Evolutionary conservation across 2,113 vertebrate species (phyloP).

Genomic region (Tragelaphus scriptus): DNA sequence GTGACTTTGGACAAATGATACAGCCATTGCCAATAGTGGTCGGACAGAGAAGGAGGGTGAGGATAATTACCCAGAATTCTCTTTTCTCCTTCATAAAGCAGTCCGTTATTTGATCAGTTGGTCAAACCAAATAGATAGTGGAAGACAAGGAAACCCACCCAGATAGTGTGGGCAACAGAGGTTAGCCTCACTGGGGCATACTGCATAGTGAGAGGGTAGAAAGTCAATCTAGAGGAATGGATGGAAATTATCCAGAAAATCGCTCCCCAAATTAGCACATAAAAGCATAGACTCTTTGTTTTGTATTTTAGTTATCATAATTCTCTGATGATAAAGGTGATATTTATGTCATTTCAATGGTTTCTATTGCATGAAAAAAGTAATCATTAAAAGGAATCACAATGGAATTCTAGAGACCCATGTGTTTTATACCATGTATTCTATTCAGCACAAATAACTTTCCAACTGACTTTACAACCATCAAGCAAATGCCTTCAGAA

Average conservation of each 20-base stretch:
- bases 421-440: not conserved
- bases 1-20: not conserved
- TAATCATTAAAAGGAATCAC: not conserved
- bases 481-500: not conserved
- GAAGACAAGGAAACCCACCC: not conserved
- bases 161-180: not conserved
- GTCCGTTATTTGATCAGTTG: not conserved
- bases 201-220: rapidly evolving
- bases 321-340: not conserved
- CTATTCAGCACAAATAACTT: not conserved
- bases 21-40: rapidly evolving
- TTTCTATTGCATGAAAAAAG: not conserved
- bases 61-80: not conserved
- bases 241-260: not conserved
- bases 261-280: not conserved
- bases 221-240: not conserved
- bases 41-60: not conserved
- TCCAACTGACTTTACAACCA: not conserved
- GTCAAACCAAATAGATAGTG: not conserved
- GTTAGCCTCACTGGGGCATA: not conserved
- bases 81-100: not conserved
- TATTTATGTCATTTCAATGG: not conserved
- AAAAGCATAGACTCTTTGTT: not conserved
- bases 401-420: not conserved
- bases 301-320: not conserved